A percentile compares a stretch with the other conserved stretches of the same genome.
phyloP scores from a whole-genome alignment of 2,113 vertebrate species.

The Galeopterus variegatus region DNA sequence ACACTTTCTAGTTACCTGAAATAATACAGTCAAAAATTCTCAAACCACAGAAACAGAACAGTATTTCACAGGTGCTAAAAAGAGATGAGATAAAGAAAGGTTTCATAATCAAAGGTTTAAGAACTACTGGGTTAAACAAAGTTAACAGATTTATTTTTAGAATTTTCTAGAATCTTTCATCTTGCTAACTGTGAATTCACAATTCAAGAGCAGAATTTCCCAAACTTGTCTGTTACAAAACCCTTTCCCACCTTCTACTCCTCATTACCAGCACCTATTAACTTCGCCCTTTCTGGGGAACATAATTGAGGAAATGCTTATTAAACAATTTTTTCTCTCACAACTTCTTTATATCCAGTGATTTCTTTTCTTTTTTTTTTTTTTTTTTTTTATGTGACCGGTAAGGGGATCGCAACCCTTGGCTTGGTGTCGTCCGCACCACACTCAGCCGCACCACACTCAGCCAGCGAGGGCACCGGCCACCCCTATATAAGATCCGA shows the following conservation, averaged over 20 bases:
- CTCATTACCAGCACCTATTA: conserved; percentile 35
- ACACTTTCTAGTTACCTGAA: conserved; percentile 38
- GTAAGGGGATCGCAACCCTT: too few species aligned
- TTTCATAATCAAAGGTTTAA: conserved; percentile 63
- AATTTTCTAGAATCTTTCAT: conserved; percentile 52
- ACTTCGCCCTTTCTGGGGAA: conserved; percentile 32
- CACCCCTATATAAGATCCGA: too few species aligned
- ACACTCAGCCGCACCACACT: too few species aligned
- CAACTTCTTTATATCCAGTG: conserved; percentile 24
- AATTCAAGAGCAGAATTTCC: conserved; percentile 8
- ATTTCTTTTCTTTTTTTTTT: too few species aligned
- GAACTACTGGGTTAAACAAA: conserved; percentile 36
- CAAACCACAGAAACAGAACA: conserved; percentile 53
- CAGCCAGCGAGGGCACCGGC: too few species aligned
- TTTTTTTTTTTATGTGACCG: too few species aligned
- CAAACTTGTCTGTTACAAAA: background rate
- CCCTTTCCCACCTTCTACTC: background rate
- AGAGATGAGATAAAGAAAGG: background rate
- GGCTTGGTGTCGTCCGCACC: too few species aligned
- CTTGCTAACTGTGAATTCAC: background rate
- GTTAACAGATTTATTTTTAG: conserved; percentile 37
- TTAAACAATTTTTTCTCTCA: conserved; percentile 55
- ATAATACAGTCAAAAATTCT: conserved; percentile 16
- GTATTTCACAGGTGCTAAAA: conserved; percentile 23
- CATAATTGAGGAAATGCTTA: conserved; percentile 38